phyloP scores from a whole-genome alignment of 1,140 invertebrate genomes.

The Penaeus vannamei region DNA sequence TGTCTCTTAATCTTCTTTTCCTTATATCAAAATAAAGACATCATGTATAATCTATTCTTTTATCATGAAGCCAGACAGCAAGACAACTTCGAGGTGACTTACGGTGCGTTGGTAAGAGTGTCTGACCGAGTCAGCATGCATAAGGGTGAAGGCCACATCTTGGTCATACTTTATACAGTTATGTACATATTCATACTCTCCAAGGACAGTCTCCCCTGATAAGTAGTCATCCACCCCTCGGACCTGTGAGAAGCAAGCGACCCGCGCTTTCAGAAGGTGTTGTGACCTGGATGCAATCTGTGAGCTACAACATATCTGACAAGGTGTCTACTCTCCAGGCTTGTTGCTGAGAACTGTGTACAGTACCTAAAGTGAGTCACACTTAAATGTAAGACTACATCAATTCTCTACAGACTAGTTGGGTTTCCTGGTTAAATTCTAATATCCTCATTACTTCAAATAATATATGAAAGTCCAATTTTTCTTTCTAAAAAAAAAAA shows the following conservation, averaged over 20 bases:
- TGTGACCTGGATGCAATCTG: background rate
- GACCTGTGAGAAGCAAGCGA: slow-evolving; percentile 76
- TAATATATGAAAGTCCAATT: slow-evolving; percentile 67
- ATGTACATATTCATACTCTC: slow-evolving; percentile 94
- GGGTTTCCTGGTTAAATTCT: background rate
- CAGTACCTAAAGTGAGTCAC: background rate
- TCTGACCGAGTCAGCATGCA: slow-evolving; percentile 79
- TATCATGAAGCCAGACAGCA: slow-evolving; percentile 28
- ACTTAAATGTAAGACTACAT: slow-evolving; percentile 17
- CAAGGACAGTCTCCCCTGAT: slow-evolving; percentile 75
- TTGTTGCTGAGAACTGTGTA: slow-evolving; percentile 29
- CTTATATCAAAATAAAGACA: no score
- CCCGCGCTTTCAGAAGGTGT: no score
- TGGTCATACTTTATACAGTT: slow-evolving; percentile 94
- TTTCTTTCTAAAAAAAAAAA: background rate
- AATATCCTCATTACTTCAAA: slow-evolving; percentile 5
- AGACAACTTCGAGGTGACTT: slow-evolving; percentile 69
- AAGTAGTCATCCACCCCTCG: slow-evolving; percentile 88
- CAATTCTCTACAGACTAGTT: background rate
- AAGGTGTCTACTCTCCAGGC: background rate
- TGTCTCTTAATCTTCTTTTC: no score
- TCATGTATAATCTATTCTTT: no score
- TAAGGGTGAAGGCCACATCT: slow-evolving; percentile 85
- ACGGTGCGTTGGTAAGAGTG: slow-evolving; percentile 81
- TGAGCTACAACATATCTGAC: background rate